Conservation (phyloP, 2,113 vertebrate genomes). For the Porphyrio hochstetteri region DNA sequence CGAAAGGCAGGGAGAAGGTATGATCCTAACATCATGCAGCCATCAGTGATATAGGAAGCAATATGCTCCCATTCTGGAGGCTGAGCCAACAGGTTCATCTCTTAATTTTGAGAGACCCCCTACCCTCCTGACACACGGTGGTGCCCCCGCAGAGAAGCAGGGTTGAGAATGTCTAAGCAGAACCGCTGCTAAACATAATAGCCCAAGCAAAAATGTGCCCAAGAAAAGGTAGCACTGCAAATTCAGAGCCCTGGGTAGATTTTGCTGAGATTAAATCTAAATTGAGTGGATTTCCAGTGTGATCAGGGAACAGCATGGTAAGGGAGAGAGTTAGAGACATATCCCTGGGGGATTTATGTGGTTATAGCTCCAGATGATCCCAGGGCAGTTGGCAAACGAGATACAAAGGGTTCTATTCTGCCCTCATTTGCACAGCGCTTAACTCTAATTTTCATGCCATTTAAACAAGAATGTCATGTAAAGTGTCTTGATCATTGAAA, state of each 20-base stretch:
- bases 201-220: background rate
- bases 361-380: conserved; percentile 57
- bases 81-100: background rate
- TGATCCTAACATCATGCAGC: background rate
- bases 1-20: background rate
- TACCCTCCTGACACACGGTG: background rate
- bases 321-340: background rate
- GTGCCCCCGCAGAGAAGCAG: background rate
- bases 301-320: background rate
- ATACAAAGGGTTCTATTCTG: conserved; percentile 45
- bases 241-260: background rate
- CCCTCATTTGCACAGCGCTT: conserved; percentile 53
- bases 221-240: conserved; percentile 16
- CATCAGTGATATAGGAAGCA: background rate
- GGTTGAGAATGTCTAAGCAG: background rate
- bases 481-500: background rate
- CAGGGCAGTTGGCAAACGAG: conserved; percentile 47
- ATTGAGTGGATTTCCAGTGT: conserved; percentile 31
- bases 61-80: background rate
- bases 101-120: background rate
- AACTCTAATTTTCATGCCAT: conserved; percentile 41
- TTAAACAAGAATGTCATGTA: conserved; percentile 41
- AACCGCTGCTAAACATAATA: background rate
- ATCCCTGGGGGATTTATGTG: conserved; percentile 8
- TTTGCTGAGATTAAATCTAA: conserved; percentile 39